These are phyloP conservation scores for Cololabis saira DNA, from an alignment of 2,113 vertebrate species.

Conservation along the genomic window DNA sequence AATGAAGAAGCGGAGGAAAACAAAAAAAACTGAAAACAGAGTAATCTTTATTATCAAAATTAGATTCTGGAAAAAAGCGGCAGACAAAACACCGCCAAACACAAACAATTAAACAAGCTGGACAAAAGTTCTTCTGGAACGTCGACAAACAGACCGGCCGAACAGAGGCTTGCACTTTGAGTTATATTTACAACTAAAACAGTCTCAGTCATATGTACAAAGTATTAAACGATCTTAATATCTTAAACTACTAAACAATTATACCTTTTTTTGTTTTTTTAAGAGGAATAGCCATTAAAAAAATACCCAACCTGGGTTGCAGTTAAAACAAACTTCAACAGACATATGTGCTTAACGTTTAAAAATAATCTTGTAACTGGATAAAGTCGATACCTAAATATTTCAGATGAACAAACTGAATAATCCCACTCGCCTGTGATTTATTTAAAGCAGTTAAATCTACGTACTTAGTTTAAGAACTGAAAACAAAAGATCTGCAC, in stretches of 20 bases:
- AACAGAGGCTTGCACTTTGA: constrained; percentile 23
- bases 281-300: constrained; percentile 1
- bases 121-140: background rate
- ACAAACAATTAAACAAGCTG: constrained; percentile 33
- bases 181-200: constrained; percentile 25
- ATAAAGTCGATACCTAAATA: too few species aligned
- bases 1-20: background rate
- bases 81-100: background rate
- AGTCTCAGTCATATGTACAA: constrained; percentile 30
- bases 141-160: background rate
- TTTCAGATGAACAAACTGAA: too few species aligned
- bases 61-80: constrained; percentile 4
- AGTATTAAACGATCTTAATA: constrained; percentile 41
- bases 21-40: background rate
- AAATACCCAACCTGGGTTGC: background rate
- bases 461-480: too few species aligned
- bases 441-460: too few species aligned
- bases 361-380: too few species aligned
- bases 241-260: background rate
- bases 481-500: too few species aligned
- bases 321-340: constrained; percentile 47
- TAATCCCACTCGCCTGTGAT: too few species aligned
- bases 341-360: constrained; percentile 10
- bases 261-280: background rate
- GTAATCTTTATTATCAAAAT: constrained; percentile 43